Base-by-base conservation (phyloP, 1,140 invertebrate species). In the Grapholita molesta region DNA sequence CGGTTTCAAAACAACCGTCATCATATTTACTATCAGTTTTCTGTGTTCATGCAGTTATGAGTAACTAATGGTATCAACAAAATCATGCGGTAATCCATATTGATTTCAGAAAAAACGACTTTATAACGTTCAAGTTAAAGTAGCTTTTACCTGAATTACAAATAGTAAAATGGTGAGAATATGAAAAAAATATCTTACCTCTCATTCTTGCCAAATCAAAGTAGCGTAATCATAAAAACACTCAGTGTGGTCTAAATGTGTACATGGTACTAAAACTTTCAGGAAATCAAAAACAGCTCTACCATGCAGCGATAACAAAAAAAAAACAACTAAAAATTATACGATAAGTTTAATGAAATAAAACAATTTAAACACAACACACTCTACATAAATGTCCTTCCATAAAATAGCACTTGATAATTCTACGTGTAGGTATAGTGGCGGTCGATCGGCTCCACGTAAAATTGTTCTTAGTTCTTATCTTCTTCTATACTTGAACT, bases 291-390 rank as follows among this genome's bases (percentile, higher is more conserved):
- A 15, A 61, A 61, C 30, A 61, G 57, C 70, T 79, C 88, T 86
- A 92, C 88, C 83, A 92, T 91, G 88, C 91, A 90, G 86, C 88
- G 89, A 92, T 83, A 87, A 80, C 78, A 80, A 85, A 91, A 85
- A 73, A 92, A 86, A 86, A 85, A 85, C 86, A 83, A 78, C 72
- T 72, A 3, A 82, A 83, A 81, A 74, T 75, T 84, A 75, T 78
- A 82, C 77, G 88, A 84, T 87, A 85, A 79, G 42, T 48, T 91
- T 89, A 88, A 89, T 90, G 74, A 79, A 75, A 82, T 80, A 85
- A 75, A 80, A 89, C 80, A 85, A 71, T 82, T 80, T 71, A 84
- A 85, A 83, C 74, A 79, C 79, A 79, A 82, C 82, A 85, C 80
- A 83, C 81, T 84, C 82, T 73, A 68, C 69, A 71, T 70, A 77